A percentile compares a stretch with the other conserved stretches of the same genome.
These are phyloP conservation scores for Ceyx melanurus DNA, from an alignment of 2,113 vertebrate genomes.

Conservation along the genomic window DNA sequence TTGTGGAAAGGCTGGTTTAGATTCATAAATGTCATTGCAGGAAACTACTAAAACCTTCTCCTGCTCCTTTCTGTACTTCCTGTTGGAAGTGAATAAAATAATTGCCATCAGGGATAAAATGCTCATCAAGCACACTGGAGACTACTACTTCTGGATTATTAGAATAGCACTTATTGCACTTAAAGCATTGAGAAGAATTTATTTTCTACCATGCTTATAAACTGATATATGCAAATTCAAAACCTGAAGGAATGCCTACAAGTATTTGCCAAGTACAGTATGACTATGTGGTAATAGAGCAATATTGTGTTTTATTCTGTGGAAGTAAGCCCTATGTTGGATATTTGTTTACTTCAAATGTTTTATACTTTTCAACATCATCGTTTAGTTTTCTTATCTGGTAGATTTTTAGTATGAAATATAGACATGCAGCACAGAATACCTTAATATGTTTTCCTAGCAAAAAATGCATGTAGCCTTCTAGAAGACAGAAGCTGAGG, in stretches of 20 bases:
- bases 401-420: not conserved
- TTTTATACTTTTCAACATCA: not conserved
- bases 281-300: not conserved
- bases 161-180: not conserved
- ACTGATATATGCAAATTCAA: not conserved
- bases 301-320: not conserved
- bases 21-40: not conserved
- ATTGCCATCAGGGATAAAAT: not conserved
- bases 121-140: not conserved
- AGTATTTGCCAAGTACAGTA: not conserved
- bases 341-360: not conserved
- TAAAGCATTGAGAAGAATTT: not conserved
- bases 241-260: not conserved
- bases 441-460: not conserved
- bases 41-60: not conserved
- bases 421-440: not conserved
- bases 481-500: conserved; percentile 59
- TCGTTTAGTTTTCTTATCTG: not conserved
- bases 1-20: not conserved
- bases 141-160: not conserved
- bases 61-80: not conserved
- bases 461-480: conserved; percentile 23
- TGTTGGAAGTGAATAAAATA: not conserved
- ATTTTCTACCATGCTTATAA: not conserved
- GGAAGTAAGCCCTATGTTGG: not conserved